Evolutionary conservation across 2,797 vertebrate species (phyloP), one percentile per base, ranked within the genome.

Genomic region (Sebastes matsubarae): DNA sequence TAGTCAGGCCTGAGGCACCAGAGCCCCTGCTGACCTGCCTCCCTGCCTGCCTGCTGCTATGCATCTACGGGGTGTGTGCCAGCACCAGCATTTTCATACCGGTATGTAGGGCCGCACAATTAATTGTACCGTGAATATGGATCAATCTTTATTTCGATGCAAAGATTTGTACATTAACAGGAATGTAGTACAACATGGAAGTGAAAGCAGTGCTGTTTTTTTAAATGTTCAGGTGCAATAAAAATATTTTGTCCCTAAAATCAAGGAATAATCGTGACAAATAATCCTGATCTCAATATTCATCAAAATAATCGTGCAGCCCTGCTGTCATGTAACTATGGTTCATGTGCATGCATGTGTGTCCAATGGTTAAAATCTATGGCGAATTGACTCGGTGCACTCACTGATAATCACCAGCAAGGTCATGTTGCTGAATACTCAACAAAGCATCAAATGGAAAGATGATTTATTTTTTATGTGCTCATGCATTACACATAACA

Each of bases 1-100:
- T 90, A 92, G 92, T 84, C 92, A 84, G 79, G 54, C 72, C 73
- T 29, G 68, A 71, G 77, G 80, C 72, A 0, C 30, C 61, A 13
- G 66, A 54, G 60, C 75, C 72, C 77, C 81, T 18, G 29, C 68
- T 83, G 86, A 83, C 68, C 85, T 76, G 79, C 74, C 58, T 80
- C 55, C 34, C 64, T 5, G 80, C 30, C 63, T 87, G 16, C 42
- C 42, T 46, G 42, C 16, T 46, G 83, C 75, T 84, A 24, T 87
- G 79, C 81, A 69, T 90, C 85, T 20, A 55, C 4, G 3, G 60
- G 72, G 46, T 18, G 42, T 80, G 76, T 82, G 75, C 81, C 73
- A 70, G 13, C 50, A 52, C 20, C 50, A 52, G 3, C 72, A 9
- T 80, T 85, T 84, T 84, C 57, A 76, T 24, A 46, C 68, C 5